Percentiles rank a stretch among this genome's conserved stretches.
phyloP scores from a whole-genome alignment of 2,797 vertebrate species.

The Rhabdophis nuchalis region DNA sequence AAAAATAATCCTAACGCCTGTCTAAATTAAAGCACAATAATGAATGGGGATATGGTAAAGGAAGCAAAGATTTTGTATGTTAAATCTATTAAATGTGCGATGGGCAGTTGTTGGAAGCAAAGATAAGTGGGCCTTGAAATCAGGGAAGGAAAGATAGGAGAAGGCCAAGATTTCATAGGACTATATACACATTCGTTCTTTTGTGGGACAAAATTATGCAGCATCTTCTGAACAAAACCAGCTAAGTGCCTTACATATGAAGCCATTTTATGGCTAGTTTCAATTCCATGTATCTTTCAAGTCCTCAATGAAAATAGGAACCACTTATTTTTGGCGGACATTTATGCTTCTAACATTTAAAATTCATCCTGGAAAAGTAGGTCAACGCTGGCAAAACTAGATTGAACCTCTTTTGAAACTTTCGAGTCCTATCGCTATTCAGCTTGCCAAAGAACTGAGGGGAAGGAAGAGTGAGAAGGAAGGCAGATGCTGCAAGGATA shows the following conservation, averaged over 20 bases:
- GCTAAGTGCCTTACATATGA: neutral
- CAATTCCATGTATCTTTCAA: neutral
- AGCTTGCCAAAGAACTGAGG: too few relatives aligned
- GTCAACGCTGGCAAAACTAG: neutral
- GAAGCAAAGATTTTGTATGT: constrained; percentile 29
- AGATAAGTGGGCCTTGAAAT: constrained; percentile 36
- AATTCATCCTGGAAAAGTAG: neutral
- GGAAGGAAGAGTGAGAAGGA: too few relatives aligned
- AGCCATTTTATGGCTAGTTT: neutral
- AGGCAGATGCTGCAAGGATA: too few relatives aligned
- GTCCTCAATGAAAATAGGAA: neutral
- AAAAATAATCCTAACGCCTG: constrained; percentile 48
- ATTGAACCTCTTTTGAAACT: neutral
- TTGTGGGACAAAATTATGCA: neutral
- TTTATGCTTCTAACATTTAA: neutral
- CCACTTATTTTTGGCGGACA: neutral
- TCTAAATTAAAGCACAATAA: constrained; percentile 52
- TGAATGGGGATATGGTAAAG: constrained; percentile 44
- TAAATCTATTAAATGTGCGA: constrained; percentile 33
- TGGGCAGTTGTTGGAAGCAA: constrained; percentile 34
- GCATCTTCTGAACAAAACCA: neutral
- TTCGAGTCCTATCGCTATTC: neutral
- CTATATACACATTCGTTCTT: neutral
- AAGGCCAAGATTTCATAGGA: constrained; percentile 38
- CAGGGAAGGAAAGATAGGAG: constrained; percentile 38